Evolutionary conservation across 64 coral and sea anemone genomes (phyloP).

Genomic region (Porites lutea): DNA sequence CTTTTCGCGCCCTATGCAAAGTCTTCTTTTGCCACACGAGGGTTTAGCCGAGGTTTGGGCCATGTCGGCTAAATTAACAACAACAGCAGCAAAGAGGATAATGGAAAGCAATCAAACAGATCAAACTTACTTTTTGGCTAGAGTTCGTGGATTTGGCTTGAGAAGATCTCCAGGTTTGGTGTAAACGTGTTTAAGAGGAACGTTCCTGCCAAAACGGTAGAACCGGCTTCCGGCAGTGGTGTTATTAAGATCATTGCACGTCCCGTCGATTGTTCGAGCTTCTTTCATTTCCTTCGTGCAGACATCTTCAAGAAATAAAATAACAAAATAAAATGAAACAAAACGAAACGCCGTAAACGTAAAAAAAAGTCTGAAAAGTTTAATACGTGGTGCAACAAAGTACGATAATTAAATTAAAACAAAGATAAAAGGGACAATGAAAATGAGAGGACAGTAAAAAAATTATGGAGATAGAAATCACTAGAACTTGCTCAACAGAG

Average conservation of each 20-base stretch:
- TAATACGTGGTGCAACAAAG: too few relatives aligned
- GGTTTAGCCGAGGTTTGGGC: too few relatives aligned
- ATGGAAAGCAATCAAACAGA: too few relatives aligned
- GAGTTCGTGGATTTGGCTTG: constrained; percentile 71
- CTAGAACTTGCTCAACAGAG: too few relatives aligned
- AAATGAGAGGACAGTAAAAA: too few relatives aligned
- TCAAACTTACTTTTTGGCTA: constrained; percentile 75
- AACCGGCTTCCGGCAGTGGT: constrained; percentile 80
- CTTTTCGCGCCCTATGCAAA: too few relatives aligned
- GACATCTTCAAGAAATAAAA: constrained; percentile 48
- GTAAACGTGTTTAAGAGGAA: constrained; percentile 26
- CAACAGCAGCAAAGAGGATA: too few relatives aligned
- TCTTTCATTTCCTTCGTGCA: constrained; percentile 73
- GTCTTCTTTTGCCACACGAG: too few relatives aligned
- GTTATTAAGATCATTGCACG: constrained; percentile 75
- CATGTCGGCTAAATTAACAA: background rate
- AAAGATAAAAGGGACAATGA: too few relatives aligned
- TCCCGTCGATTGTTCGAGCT: constrained; percentile 80
- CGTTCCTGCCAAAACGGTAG: constrained; percentile 92
- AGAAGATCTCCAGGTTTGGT: constrained; percentile 30
- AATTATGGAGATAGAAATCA: too few relatives aligned
- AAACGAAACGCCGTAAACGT: background rate
- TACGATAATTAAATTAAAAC: too few relatives aligned
- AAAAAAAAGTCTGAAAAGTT: background rate
- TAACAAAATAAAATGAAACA: background rate